phyloP scores from a whole-genome alignment of 2,888 invertebrate genomes.

The Polydrusus tereticollis region DNA sequence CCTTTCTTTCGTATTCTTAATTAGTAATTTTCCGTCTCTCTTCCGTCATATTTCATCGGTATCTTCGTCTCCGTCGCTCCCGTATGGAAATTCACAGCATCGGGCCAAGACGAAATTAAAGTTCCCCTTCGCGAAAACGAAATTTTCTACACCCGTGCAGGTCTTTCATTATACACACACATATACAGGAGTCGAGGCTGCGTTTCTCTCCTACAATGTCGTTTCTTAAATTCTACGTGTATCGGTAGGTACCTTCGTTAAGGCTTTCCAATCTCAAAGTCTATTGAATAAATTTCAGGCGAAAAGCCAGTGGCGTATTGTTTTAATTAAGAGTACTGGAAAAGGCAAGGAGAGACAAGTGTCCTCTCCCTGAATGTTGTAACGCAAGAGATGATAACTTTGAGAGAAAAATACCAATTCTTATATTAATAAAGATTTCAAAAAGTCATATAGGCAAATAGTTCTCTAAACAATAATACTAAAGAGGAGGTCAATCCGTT shows the following conservation, averaged over 20 bases:
- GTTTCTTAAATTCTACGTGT: slow-evolving; percentile 64
- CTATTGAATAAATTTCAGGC: slow-evolving; percentile 22
- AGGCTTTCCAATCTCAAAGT: slow-evolving; percentile 49
- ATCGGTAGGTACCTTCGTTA: slow-evolving; percentile 60
- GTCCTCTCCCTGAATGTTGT: too few relatives aligned
- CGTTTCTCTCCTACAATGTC: slow-evolving; percentile 58
- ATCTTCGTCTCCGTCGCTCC: slow-evolving; percentile 69
- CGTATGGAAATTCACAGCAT: slow-evolving; percentile 61
- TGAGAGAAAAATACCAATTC: too few relatives aligned
- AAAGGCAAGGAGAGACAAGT: too few relatives aligned
- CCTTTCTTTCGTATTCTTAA: slow-evolving; percentile 79
- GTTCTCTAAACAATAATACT: too few relatives aligned
- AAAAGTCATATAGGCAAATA: too few relatives aligned
- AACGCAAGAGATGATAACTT: too few relatives aligned
- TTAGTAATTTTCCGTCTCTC: slow-evolving; percentile 74
- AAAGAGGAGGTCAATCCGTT: too few relatives aligned
- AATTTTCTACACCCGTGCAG: slow-evolving; percentile 68
- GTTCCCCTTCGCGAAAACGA: slow-evolving; percentile 66
- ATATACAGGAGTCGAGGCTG: slow-evolving; percentile 50
- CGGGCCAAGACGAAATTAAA: slow-evolving; percentile 65
- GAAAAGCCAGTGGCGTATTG: slow-evolving; percentile 5
- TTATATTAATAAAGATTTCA: too few relatives aligned
- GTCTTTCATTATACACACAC: slow-evolving; percentile 67
- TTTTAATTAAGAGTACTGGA: slow-evolving; percentile 3
- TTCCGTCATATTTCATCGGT: slow-evolving; percentile 64